Evolutionary conservation across 2,888 invertebrate genomes (phyloP).

Genomic region (Tillus elongatus): DNA sequence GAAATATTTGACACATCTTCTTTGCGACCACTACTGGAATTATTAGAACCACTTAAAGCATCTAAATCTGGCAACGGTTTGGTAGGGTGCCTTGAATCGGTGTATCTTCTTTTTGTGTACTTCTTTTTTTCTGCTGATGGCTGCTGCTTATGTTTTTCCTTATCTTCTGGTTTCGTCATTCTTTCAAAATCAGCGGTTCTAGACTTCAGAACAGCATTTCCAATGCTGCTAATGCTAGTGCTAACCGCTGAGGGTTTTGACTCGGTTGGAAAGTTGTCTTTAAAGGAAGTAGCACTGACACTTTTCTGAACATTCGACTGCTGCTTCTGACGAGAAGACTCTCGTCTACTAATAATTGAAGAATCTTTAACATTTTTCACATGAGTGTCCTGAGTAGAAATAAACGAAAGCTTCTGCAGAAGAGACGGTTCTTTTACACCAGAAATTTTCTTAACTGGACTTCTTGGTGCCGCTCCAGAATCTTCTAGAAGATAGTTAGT

Average conservation of each 20-base stretch:
- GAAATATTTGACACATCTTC: slow-evolving; percentile 25
- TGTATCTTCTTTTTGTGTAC: slow-evolving; percentile 52
- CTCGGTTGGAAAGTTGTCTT: too few relatives aligned
- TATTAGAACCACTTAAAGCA: slow-evolving; percentile 33
- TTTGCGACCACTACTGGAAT: slow-evolving; percentile 10
- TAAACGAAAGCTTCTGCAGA: slow-evolving; percentile 53
- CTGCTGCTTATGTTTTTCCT: slow-evolving; percentile 35
- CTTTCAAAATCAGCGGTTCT: slow-evolving; percentile 61
- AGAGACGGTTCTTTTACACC: slow-evolving; percentile 32
- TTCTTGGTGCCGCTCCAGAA: slow-evolving; percentile 22
- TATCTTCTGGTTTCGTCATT: slow-evolving; percentile 47
- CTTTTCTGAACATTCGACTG: slow-evolving; percentile 26
- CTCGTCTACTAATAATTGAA: slow-evolving; percentile 35
- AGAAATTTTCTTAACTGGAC: slow-evolving; percentile 27
- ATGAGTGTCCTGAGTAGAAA: slow-evolving; percentile 47
- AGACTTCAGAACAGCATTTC: slow-evolving; percentile 55
- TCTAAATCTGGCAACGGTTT: slow-evolving; percentile 50
- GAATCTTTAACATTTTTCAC: slow-evolving; percentile 21
- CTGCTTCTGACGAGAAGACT: slow-evolving; percentile 11
- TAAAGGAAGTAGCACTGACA: slow-evolving; percentile 26
- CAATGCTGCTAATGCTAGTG: slow-evolving; percentile 55
- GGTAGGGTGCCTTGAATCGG: slow-evolving; percentile 52
- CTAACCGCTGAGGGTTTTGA: slow-evolving; percentile 4
- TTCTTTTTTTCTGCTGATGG: slow-evolving; percentile 47
- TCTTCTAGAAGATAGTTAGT: slow-evolving; percentile 49